phyloP scores from a whole-genome alignment of 1,140 invertebrate species.

The Lucilia sericata region DNA sequence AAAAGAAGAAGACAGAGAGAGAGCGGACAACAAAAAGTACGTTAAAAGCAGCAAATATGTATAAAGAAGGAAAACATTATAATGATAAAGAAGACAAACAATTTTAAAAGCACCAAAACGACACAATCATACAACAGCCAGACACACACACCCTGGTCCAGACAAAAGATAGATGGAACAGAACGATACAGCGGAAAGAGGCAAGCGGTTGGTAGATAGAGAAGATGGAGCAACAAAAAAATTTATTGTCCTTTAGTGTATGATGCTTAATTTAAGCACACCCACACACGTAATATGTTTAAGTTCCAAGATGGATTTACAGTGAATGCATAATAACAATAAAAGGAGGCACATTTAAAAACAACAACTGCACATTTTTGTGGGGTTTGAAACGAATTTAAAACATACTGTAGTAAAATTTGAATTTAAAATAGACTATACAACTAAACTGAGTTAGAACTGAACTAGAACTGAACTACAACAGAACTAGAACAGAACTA shows the following conservation, averaged over 20 bases:
- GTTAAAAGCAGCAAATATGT: not conserved
- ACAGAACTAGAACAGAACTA: no score
- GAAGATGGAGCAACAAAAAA: not conserved
- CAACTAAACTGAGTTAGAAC: no score
- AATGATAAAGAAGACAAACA: conserved; percentile 17
- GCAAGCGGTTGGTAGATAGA: not conserved
- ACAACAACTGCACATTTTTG: not conserved
- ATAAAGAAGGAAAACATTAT: conserved; percentile 25
- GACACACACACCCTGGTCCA: not conserved
- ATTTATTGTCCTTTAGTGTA: conserved; percentile 24
- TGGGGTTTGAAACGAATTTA: not conserved
- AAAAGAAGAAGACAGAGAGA: not conserved
- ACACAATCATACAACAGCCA: not conserved
- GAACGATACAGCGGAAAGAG: not conserved
- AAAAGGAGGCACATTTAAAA: not conserved
- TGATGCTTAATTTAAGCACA: conserved; percentile 26
- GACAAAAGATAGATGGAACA: not conserved
- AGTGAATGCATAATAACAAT: not conserved
- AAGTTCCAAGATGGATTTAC: not conserved
- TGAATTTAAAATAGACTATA: no score
- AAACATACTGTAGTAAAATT: not conserved
- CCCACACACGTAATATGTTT: conserved; percentile 18
- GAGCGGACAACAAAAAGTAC: not conserved
- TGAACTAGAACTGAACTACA: no score
- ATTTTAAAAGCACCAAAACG: conserved; percentile 14